These are phyloP conservation scores for Euzetes globulus DNA, from an alignment of 2,888 invertebrate genomes.

Conservation along the genomic window DNA sequence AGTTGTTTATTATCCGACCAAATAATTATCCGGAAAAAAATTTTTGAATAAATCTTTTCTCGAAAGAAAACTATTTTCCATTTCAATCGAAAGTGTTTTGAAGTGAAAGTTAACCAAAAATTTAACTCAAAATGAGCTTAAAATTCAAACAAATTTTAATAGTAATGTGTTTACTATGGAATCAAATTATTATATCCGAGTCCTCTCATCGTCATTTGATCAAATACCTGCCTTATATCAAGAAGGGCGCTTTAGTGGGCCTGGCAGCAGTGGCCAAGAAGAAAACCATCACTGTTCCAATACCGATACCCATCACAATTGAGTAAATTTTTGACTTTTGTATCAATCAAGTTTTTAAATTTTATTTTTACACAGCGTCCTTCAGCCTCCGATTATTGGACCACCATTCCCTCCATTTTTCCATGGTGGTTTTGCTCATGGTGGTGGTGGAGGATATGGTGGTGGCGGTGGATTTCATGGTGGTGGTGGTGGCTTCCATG, in stretches of 20 bases:
- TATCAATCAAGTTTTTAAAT: neutral
- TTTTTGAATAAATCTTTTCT: too few relatives aligned
- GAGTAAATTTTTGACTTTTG: neutral
- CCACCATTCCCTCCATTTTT: neutral
- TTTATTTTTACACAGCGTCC: neutral
- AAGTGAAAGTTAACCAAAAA: too few relatives aligned
- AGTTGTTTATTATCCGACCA: too few relatives aligned
- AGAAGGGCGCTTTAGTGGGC: neutral
- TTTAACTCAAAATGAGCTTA: neutral
- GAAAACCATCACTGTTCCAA: neutral
- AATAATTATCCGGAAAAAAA: too few relatives aligned
- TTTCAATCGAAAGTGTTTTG: too few relatives aligned
- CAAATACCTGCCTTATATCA: neutral
- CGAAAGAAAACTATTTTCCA: too few relatives aligned
- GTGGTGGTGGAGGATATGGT: too few relatives aligned
- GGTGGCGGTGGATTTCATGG: neutral
- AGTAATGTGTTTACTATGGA: neutral
- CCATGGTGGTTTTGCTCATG: neutral
- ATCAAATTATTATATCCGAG: neutral
- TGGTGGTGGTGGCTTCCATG: neutral
- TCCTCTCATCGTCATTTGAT: neutral
- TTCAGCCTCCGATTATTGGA: neutral
- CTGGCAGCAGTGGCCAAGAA: neutral
- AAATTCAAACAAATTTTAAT: neutral
- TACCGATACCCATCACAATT: neutral